Evolutionary conservation across 2,797 vertebrate genomes (phyloP).

Genomic region (Geotrypetes seraphini): DNA sequence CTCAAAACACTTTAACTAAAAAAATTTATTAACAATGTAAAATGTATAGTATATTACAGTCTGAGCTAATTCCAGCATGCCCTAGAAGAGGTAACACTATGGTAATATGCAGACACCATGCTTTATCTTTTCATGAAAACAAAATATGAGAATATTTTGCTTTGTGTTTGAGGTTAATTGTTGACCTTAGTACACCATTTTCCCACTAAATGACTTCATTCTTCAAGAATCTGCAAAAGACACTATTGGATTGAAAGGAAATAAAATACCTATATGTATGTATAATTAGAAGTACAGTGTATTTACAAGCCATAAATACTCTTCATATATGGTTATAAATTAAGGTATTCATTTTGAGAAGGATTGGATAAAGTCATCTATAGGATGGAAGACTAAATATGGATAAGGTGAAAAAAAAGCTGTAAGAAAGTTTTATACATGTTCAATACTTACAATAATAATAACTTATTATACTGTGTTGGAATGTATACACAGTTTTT

Average conservation of each 20-base stretch:
- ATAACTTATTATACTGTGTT: conserved; percentile 30
- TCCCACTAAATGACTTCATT: conserved; percentile 37
- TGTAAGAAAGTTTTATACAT: conserved; percentile 35
- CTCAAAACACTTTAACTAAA: conserved; percentile 55
- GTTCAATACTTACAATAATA: conserved; percentile 35
- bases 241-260: conserved; percentile 38
- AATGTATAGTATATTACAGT: conserved; percentile 61
- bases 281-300: conserved; percentile 39
- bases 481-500: conserved; percentile 33
- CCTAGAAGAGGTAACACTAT: conserved; percentile 66
- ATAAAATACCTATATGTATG: conserved; percentile 40
- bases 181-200: conserved; percentile 40
- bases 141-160: conserved; percentile 38
- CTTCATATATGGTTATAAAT: conserved; percentile 37
- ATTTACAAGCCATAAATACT: conserved; percentile 53
- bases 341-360: conserved; percentile 37
- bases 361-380: conserved; percentile 42
- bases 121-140: conserved; percentile 54
- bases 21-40: conserved; percentile 66
- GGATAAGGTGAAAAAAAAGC: conserved; percentile 46
- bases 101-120: conserved; percentile 69
- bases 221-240: conserved; percentile 43
- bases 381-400: conserved; percentile 54
- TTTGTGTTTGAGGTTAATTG: conserved; percentile 39
- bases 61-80: conserved; percentile 71